These are phyloP conservation scores for Xyliphius kryptos DNA, from an alignment of 2,113 vertebrate genomes.

Conservation along the genomic window DNA sequence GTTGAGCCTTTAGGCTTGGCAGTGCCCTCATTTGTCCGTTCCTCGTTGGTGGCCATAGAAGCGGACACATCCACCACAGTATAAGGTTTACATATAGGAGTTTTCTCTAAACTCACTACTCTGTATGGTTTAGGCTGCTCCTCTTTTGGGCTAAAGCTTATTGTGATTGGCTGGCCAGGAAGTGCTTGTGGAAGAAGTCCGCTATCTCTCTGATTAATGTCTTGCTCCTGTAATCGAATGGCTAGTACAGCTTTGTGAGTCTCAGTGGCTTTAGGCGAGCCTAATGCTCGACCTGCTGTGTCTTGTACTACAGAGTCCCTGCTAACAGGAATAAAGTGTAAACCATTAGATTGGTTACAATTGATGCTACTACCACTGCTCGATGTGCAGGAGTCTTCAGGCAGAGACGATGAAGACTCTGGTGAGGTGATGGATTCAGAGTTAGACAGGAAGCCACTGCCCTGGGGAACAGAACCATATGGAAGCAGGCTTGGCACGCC, in stretches of 20 bases:
- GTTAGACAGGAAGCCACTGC: slow-evolving; percentile 67
- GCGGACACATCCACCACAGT: slow-evolving; percentile 96
- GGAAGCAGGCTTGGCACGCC: slow-evolving; percentile 67
- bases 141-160: slow-evolving; percentile 81
- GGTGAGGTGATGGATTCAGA: slow-evolving; percentile 85
- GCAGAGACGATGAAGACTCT: slow-evolving; percentile 86
- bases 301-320: slow-evolving; percentile 57
- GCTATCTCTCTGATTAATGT: slow-evolving; percentile 66
- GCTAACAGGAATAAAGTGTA: slow-evolving; percentile 56
- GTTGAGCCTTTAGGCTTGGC: slow-evolving; percentile 63
- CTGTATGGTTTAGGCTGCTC: slow-evolving; percentile 93
- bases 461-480: slow-evolving; percentile 74
- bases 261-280: slow-evolving; percentile 66
- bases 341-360: slow-evolving; percentile 69
- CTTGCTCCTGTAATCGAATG: slow-evolving; percentile 83
- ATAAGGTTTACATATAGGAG: slow-evolving; percentile 87
- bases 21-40: slow-evolving; percentile 49
- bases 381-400: slow-evolving; percentile 75
- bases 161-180: slow-evolving; percentile 77
- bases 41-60: slow-evolving; percentile 82
- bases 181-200: slow-evolving; percentile 65
- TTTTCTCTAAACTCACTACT: slow-evolving; percentile 90
- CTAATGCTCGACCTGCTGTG: slow-evolving; percentile 54
- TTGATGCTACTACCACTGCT: slow-evolving; percentile 78
- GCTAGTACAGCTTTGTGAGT: slow-evolving; percentile 91